These are phyloP conservation scores for Nothura maculosa DNA, from an alignment of 2,797 vertebrate species.

Conservation along the genomic window DNA sequence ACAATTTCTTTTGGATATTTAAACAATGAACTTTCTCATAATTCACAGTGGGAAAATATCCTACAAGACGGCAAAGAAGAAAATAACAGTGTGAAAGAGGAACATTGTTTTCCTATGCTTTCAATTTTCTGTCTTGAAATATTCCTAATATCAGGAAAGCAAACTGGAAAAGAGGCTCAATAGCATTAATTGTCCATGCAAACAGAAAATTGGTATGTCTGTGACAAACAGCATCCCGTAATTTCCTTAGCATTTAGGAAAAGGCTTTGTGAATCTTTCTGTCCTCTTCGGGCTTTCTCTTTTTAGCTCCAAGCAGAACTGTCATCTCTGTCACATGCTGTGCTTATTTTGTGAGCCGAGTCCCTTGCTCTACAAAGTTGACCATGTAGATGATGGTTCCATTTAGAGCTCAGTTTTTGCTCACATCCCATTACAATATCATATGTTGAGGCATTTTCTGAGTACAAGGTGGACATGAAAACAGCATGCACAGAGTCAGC, in stretches of 20 bases:
- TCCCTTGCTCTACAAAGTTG: not conserved
- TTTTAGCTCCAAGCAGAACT: not conserved
- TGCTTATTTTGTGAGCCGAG: not conserved
- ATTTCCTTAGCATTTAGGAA: not conserved
- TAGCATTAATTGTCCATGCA: not conserved
- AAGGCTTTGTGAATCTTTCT: not conserved
- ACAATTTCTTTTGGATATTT: not conserved
- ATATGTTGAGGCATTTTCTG: not conserved
- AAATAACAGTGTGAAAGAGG: not conserved
- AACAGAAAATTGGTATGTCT: not conserved
- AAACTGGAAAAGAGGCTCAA: not conserved
- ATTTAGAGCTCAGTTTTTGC: not conserved
- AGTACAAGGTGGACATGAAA: not conserved
- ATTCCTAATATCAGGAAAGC: not conserved
- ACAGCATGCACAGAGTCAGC: not conserved
- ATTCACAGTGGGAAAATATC: not conserved
- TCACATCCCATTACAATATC: not conserved
- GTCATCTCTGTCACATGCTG: not conserved
- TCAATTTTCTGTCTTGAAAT: not conserved
- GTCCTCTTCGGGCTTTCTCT: not conserved
- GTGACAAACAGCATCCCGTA: not conserved
- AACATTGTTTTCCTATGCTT: not conserved
- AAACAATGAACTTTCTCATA: not conserved
- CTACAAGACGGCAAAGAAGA: not conserved
- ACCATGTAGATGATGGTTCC: not conserved